A percentile compares a stretch with the other conserved stretches of the same genome.
Conservation (phyloP, 2,888 invertebrate species). For the Nudaria mundana region DNA sequence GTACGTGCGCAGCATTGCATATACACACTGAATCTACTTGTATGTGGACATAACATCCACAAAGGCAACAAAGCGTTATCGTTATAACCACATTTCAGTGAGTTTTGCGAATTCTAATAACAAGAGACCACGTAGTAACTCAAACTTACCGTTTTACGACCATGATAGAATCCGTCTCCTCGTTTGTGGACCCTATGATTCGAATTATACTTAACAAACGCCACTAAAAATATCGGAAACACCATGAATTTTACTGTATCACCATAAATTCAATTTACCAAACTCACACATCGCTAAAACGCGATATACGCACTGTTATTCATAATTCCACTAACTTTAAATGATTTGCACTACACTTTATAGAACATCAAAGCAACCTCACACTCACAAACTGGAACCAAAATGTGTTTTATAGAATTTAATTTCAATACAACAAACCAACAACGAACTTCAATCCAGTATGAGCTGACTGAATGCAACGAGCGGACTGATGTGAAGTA, state of each 20-base stretch:
- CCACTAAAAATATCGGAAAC: constrained; percentile 69
- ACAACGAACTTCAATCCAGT: constrained; percentile 35
- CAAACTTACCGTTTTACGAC: constrained; percentile 80
- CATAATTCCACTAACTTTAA: constrained; percentile 64
- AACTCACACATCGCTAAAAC: constrained; percentile 76
- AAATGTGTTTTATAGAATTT: constrained; percentile 45
- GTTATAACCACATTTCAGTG: neutral
- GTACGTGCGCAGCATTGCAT: constrained; percentile 13
- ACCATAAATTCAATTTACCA: constrained; percentile 71
- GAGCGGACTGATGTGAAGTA: constrained; percentile 13
- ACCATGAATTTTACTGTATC: constrained; percentile 75
- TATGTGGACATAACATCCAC: constrained; percentile 17
- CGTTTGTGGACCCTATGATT: constrained; percentile 81
- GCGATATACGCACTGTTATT: constrained; percentile 71
- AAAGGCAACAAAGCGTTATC: constrained; percentile 32
- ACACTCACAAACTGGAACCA: constrained; percentile 64
- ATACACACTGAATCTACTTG: constrained; percentile 15
- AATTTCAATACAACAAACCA: constrained; percentile 18
- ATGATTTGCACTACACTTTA: constrained; percentile 66
- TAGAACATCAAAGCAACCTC: constrained; percentile 59
- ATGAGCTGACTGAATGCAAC: neutral
- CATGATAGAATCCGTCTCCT: constrained; percentile 81
- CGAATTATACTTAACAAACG: constrained; percentile 69
- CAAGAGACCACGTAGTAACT: constrained; percentile 34
- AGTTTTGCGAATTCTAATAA: constrained; percentile 3